These are phyloP conservation scores for Bufotes viridis DNA, from an alignment of 2,797 vertebrate genomes.

Conservation along the genomic window DNA sequence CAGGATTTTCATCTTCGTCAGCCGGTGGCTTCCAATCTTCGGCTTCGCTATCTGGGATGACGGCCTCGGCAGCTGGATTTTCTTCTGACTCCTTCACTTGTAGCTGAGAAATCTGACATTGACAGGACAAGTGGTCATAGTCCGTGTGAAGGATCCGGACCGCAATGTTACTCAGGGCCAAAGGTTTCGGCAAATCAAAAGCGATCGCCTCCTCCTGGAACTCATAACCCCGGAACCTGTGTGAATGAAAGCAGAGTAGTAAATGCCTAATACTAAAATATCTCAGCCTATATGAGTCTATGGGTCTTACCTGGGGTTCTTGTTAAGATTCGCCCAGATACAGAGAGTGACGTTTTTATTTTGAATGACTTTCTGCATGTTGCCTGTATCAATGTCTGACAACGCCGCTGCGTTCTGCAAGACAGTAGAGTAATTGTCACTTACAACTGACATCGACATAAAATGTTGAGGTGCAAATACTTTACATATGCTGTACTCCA, in stretches of 20 bases:
- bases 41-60: not conserved
- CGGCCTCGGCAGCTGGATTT: accelerated
- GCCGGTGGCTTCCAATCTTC: conserved; percentile 55
- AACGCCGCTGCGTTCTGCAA: conserved; percentile 74
- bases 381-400: conserved; percentile 84
- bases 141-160: conserved; percentile 83
- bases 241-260: not conserved
- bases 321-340: conserved; percentile 93
- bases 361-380: conserved; percentile 85
- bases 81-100: conserved; percentile 43
- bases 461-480: no score
- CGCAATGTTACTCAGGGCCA: conserved; percentile 78
- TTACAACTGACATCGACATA: not conserved
- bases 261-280: not conserved
- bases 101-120: conserved; percentile 61
- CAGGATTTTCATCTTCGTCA: conserved; percentile 31
- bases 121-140: conserved; percentile 85
- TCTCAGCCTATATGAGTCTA: no score
- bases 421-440: not conserved
- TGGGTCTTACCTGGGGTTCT: conserved; percentile 81
- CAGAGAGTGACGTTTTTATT: conserved; percentile 82
- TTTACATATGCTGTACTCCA: not conserved
- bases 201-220: conserved; percentile 76
- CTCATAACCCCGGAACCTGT: conserved; percentile 78
- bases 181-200: conserved; percentile 83